Evolutionary conservation across 2,113 vertebrate species (phyloP).

Genomic region (Ceyx cyanopectus): DNA sequence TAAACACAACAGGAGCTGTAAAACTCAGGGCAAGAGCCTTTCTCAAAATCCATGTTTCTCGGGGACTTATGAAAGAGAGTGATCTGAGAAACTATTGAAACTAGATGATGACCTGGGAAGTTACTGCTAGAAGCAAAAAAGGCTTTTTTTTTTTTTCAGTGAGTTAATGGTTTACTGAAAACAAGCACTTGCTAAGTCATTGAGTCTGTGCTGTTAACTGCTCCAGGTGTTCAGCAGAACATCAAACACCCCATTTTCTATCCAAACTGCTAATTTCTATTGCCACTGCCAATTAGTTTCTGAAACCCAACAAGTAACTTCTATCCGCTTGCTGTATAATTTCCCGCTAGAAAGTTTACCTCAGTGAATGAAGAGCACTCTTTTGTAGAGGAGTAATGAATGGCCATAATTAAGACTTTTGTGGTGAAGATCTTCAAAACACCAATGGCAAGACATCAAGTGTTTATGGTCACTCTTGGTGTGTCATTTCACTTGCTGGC

Average conservation of each 20-base stretch:
- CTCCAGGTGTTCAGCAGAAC: background rate
- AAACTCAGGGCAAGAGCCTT: background rate
- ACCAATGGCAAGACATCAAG: background rate
- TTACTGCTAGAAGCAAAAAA: conserved; percentile 29
- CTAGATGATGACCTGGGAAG: background rate
- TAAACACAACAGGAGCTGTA: background rate
- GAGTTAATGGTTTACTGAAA: conserved; percentile 47
- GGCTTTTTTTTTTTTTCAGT: background rate
- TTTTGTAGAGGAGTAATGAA: background rate
- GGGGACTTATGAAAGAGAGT: fast-evolving
- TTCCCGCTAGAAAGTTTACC: background rate
- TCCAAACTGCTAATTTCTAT: background rate
- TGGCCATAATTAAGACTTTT: background rate
- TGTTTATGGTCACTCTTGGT: background rate
- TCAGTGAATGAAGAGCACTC: background rate
- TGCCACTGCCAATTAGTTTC: background rate
- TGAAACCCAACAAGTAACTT: background rate
- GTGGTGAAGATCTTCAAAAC: background rate
- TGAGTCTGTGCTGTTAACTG: background rate
- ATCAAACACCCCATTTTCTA: background rate
- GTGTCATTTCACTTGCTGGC: background rate
- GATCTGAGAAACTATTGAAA: background rate
- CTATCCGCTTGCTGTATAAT: background rate
- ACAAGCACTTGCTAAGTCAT: background rate
- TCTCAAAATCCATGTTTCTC: background rate